Conservation (phyloP, 2,113 vertebrate species). For the Gulo gulo region DNA sequence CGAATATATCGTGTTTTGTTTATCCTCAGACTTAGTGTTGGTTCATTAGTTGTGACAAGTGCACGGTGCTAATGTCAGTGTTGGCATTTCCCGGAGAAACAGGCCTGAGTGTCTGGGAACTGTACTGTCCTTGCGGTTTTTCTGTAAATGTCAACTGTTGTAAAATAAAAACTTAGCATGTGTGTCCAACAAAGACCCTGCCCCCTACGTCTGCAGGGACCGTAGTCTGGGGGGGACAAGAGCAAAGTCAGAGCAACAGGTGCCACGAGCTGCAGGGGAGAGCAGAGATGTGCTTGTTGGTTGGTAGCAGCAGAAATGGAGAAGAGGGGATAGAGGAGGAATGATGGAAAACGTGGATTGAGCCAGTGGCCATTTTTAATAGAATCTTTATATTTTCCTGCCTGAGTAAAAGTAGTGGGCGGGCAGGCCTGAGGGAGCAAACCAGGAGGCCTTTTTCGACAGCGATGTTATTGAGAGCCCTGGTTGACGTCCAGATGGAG, state of each 20-base stretch:
- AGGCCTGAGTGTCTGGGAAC: neutral
- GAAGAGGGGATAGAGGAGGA: neutral
- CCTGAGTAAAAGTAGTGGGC: neutral
- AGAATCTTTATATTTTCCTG: too few relatives aligned
- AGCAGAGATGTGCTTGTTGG: neutral
- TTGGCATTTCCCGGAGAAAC: neutral
- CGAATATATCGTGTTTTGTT: neutral
- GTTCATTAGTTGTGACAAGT: neutral
- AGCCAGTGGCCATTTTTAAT: neutral
- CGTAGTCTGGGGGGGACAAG: accelerated
- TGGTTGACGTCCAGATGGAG: neutral
- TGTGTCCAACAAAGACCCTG: neutral
- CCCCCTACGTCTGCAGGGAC: neutral
- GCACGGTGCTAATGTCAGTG: neutral
- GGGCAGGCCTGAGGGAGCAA: neutral
- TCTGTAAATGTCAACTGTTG: neutral
- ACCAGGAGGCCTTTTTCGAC: neutral
- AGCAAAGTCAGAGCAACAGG: neutral
- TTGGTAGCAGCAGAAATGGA: neutral
- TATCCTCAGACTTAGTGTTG: neutral
- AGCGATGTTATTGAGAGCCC: neutral
- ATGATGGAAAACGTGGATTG: accelerated
- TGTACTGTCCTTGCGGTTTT: neutral
- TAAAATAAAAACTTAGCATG: neutral
- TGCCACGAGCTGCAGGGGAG: neutral